Conservation (phyloP, 2,888 invertebrate genomes). For the Andrena haemorrhoa region DNA sequence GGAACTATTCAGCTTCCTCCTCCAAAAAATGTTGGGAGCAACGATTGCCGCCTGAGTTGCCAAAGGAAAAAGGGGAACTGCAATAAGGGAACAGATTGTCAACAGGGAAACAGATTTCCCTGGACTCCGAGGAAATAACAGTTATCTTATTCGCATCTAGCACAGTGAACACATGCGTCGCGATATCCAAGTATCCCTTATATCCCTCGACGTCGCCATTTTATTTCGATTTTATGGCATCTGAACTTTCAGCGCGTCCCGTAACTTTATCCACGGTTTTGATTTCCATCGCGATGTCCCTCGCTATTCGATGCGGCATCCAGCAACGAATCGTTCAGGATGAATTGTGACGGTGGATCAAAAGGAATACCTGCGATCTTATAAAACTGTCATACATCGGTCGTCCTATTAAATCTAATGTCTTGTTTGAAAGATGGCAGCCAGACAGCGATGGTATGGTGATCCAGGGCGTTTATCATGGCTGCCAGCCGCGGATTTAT, state of each 20-base stretch:
- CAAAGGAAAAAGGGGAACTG: no score
- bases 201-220: background rate
- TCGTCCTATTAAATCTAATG: conserved; percentile 55
- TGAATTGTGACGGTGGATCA: conserved; percentile 30
- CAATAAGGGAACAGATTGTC: no score
- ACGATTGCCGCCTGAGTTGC: no score
- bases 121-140: background rate
- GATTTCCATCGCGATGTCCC: background rate
- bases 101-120: conserved; percentile 9
- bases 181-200: conserved; percentile 1
- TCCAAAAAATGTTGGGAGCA: no score
- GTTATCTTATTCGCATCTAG: background rate
- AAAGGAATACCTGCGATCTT: conserved; percentile 21
- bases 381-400: conserved; percentile 35
- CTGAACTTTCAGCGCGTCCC: background rate
- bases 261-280: background rate
- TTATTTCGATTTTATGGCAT: conserved; percentile 9
- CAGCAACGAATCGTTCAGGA: conserved; percentile 19
- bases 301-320: conserved; percentile 19
- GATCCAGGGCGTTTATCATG: conserved; percentile 64
- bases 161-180: conserved; percentile 3
- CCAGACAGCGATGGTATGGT: conserved; percentile 23
- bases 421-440: conserved; percentile 58
- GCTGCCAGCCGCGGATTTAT: conserved; percentile 65
- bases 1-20: no score